Percentiles rank a stretch among this genome's conserved stretches.
These are phyloP conservation scores for Sphenopsis melanotis DNA, from an alignment of 2,797 vertebrate species.

Conservation along the genomic window DNA sequence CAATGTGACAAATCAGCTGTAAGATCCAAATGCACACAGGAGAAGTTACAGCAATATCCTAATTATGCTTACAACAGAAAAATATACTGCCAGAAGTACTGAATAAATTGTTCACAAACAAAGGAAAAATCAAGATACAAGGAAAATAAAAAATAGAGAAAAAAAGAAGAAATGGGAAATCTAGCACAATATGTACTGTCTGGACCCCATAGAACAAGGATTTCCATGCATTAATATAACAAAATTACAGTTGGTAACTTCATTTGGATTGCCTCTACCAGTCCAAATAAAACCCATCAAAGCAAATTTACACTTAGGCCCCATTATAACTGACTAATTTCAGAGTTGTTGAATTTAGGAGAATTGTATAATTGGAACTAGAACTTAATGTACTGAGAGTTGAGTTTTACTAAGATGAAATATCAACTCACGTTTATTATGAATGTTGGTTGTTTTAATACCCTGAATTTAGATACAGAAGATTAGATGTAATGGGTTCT, in stretches of 20 bases:
- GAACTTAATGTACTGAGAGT: background rate
- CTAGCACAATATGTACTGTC: background rate
- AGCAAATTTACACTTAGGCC: background rate
- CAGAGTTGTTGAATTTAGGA: background rate
- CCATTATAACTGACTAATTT: background rate
- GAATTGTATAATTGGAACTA: background rate
- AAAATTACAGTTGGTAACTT: background rate
- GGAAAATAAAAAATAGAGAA: background rate
- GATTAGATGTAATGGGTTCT: background rate
- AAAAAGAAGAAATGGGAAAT: background rate
- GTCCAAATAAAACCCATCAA: background rate
- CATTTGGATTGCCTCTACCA: background rate
- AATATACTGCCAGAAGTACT: conserved; percentile 35
- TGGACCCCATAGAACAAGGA: background rate
- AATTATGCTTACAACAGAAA: background rate
- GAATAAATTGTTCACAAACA: background rate
- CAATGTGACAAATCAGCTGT: conserved; percentile 10
- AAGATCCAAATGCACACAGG: background rate
- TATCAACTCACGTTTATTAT: conserved; percentile 18
- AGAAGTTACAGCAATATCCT: conserved; percentile 2
- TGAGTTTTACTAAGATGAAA: background rate
- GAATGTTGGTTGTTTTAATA: conserved; percentile 22
- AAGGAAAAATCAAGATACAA: background rate
- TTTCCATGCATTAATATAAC: background rate
- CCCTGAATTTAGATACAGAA: conserved; percentile 20